Percentiles rank a stretch among this genome's conserved stretches.
Conservation (phyloP, 2,888 invertebrate genomes). For the Hypena proboscidalis region DNA sequence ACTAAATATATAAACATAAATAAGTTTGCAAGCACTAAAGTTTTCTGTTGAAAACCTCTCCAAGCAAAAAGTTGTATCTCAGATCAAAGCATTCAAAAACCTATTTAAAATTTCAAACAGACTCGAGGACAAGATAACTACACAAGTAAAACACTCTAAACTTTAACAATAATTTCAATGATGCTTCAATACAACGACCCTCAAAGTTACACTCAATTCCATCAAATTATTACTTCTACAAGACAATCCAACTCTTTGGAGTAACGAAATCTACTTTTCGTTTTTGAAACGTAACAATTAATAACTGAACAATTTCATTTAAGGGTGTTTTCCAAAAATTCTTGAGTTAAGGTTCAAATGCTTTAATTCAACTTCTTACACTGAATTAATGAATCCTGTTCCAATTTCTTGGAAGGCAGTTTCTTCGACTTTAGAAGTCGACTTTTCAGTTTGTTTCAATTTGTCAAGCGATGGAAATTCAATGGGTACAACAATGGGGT, state of each 20-base stretch:
- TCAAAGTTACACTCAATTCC: conserved; percentile 41
- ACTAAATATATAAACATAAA: conserved; percentile 1
- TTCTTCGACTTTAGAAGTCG: conserved; percentile 63
- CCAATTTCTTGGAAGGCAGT: conserved; percentile 64
- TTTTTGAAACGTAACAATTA: conserved; percentile 53
- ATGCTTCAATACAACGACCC: conserved; percentile 38
- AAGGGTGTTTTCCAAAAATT: conserved; percentile 55
- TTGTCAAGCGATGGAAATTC: conserved; percentile 74
- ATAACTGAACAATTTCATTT: conserved; percentile 59
- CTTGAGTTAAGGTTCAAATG: conserved; percentile 62
- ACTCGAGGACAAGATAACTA: conserved; percentile 41
- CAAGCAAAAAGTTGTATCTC: conserved; percentile 26
- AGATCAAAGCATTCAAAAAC: conserved; percentile 40
- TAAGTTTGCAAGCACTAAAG: conserved; percentile 27
- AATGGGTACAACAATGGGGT: conserved; percentile 66
- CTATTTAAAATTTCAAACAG: conserved; percentile 42
- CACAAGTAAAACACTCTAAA: conserved; percentile 45
- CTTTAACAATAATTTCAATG: conserved; percentile 48
- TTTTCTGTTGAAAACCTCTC: conserved; percentile 25
- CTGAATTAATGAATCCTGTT: conserved; percentile 74
- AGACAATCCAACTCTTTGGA: conserved; percentile 45
- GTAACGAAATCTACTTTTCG: conserved; percentile 49
- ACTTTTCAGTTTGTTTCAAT: conserved; percentile 79
- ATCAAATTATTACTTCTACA: conserved; percentile 49
- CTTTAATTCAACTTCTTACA: conserved; percentile 76